Evolutionary conservation across 2,888 invertebrate species (phyloP).

Genomic region (Epistrophe eligans): DNA sequence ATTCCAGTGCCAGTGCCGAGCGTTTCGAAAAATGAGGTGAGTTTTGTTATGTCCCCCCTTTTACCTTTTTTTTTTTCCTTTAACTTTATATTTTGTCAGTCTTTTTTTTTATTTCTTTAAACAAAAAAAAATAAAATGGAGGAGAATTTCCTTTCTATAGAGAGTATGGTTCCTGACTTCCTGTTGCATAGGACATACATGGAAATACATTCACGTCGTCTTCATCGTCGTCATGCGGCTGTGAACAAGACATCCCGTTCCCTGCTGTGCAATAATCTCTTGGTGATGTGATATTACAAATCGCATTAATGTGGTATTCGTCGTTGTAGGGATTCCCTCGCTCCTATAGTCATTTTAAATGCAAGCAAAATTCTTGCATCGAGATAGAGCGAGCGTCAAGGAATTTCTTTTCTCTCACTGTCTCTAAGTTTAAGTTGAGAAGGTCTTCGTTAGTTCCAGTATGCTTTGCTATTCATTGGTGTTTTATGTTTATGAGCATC

Average conservation of each 20-base stretch:
- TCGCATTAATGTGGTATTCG: constrained; percentile 68
- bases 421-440: background rate
- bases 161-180: constrained; percentile 19
- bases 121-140: constrained; percentile 6
- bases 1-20: constrained; percentile 85
- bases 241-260: constrained; percentile 38
- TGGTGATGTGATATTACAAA: constrained; percentile 72
- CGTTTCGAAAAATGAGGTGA: constrained; percentile 83
- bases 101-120: background rate
- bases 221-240: background rate
- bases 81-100: constrained; percentile 13
- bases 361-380: constrained; percentile 42
- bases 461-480: background rate
- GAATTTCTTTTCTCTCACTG: constrained; percentile 16
- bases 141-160: background rate
- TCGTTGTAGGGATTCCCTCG: constrained; percentile 46
- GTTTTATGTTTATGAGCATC: constrained; percentile 7
- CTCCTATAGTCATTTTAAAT: constrained; percentile 34
- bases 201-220: constrained; percentile 62
- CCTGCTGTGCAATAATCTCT: constrained; percentile 67
- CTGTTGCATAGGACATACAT: constrained; percentile 51
- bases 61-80: constrained; percentile 8
- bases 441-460: background rate
- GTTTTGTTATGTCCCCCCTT: constrained; percentile 53
- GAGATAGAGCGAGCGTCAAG: constrained; percentile 7